Conservation (phyloP, 2,113 vertebrate species). For the Petromus typicus region DNA sequence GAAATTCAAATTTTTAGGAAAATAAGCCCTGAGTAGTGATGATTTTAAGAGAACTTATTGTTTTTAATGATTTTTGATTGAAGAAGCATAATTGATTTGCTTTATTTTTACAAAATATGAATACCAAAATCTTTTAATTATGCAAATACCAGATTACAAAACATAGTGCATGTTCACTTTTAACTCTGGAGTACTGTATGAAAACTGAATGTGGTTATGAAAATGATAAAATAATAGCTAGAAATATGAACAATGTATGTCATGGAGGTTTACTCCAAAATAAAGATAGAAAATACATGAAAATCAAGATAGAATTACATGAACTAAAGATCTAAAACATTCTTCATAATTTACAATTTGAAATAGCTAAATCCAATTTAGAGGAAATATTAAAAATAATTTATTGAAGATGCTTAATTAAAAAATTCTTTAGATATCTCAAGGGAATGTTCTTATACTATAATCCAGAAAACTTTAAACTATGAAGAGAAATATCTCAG, state of each 20-base stretch:
- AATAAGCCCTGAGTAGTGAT: not conserved
- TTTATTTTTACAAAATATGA: constrained; percentile 22
- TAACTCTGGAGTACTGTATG: not conserved
- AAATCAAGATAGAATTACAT: constrained; percentile 61
- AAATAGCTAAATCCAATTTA: constrained; percentile 67
- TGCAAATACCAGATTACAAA: not conserved
- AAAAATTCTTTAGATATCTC: constrained; percentile 60
- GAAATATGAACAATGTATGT: constrained; percentile 50
- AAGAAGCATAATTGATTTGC: not conserved
- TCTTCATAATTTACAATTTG: constrained; percentile 64
- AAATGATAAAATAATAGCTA: constrained; percentile 62
- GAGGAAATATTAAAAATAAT: constrained; percentile 60
- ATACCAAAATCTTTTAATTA: constrained; percentile 36
- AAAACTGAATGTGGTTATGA: constrained; percentile 62
- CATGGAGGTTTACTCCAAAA: constrained; percentile 20
- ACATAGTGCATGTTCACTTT: not conserved
- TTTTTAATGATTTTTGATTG: not conserved
- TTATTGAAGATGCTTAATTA: constrained; percentile 68
- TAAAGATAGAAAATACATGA: too few species aligned
- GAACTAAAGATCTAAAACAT: constrained; percentile 60
- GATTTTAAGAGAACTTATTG: constrained; percentile 28
- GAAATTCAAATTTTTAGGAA: not conserved
- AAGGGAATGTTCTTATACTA: constrained; percentile 61
- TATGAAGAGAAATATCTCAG: constrained; percentile 13
- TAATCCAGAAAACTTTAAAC: constrained; percentile 61